These are phyloP conservation scores for Bucco capensis DNA, from an alignment of 2,113 vertebrate genomes.

Conservation along the genomic window DNA sequence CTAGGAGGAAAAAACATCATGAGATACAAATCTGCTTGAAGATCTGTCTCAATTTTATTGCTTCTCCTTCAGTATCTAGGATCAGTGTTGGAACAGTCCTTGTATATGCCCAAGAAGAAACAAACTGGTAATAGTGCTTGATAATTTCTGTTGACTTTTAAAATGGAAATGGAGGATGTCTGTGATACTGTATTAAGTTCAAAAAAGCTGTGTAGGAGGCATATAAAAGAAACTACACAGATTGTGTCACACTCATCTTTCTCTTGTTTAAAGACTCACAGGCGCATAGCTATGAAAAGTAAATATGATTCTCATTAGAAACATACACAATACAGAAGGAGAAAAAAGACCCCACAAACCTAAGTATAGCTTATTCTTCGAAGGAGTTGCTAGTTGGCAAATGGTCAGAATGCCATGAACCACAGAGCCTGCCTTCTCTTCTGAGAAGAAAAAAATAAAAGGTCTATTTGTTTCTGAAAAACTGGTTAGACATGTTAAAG, in stretches of 20 bases:
- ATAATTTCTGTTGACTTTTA: conserved; percentile 25
- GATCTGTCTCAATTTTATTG: not conserved
- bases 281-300: conserved; percentile 1
- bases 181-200: not conserved
- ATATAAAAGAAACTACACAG: not conserved
- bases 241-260: conserved; percentile 3
- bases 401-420: conserved; percentile 8
- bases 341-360: not conserved
- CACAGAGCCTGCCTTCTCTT: not conserved
- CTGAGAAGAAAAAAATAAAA: not conserved
- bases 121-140: not conserved
- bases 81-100: not conserved
- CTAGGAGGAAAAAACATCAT: not conserved
- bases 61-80: not conserved
- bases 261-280: conserved; percentile 26
- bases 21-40: not conserved
- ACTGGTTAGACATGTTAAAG: conserved; percentile 36
- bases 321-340: not conserved
- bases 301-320: conserved; percentile 42
- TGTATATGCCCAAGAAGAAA: not conserved
- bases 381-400: not conserved
- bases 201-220: not conserved
- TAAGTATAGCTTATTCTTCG: not conserved
- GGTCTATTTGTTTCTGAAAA: conserved; percentile 11
- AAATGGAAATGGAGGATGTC: conserved; percentile 8